Evolutionary conservation across 2,888 invertebrate species (phyloP), one percentile per base, ranked within the genome.

Genomic region (Plebejus anna): DNA sequence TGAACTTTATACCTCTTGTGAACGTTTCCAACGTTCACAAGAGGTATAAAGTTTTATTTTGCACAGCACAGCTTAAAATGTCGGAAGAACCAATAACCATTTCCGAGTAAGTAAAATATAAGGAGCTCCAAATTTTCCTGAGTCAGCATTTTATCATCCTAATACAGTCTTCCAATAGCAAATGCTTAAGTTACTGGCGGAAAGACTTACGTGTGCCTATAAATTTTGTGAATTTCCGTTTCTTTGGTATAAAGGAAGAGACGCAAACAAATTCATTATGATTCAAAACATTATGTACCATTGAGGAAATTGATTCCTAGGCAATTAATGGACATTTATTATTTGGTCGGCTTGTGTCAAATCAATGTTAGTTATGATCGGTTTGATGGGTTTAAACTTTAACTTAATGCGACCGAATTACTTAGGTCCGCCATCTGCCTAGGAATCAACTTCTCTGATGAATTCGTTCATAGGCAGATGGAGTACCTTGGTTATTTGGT

Each of bases 191-290:
- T 66, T 66, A 66, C 32, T 32, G 61, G 11, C 61, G 28, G 32
- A 66, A 66, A 66, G 22, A 59, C 59, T 66, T 66, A 59, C 59
- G 22, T 59, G 59, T 59, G 59, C 59, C 61, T 32, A 66, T 66
- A 66, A 66, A 66, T 66, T 66, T 66, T 32, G 61, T 3, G 13
- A 66, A 28, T 66, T 66, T 66, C 61, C 32, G 61, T 28, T 11
- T 66, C 28, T 47, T 70, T 32, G 70, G 9, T 36, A 66, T 4
- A 9, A 13, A 55, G 61, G 28, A 11, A 70, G 22, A 75, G 13
- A 55, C 73, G 55, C 32, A n/a, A 75, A 32, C 61, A 28, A 28
- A 66, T 13, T 32, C 11, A 66, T 66, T 66, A 32, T 9, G 61
- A 66, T 22, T 28, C 22, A 47, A 47, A 47, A 47, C 11, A 28